A percentile compares a stretch with the other conserved stretches of the same genome.
These are phyloP conservation scores for Aphaenogaster ashmeadi DNA, from an alignment of 1,140 invertebrate genomes.

Conservation along the genomic window DNA sequence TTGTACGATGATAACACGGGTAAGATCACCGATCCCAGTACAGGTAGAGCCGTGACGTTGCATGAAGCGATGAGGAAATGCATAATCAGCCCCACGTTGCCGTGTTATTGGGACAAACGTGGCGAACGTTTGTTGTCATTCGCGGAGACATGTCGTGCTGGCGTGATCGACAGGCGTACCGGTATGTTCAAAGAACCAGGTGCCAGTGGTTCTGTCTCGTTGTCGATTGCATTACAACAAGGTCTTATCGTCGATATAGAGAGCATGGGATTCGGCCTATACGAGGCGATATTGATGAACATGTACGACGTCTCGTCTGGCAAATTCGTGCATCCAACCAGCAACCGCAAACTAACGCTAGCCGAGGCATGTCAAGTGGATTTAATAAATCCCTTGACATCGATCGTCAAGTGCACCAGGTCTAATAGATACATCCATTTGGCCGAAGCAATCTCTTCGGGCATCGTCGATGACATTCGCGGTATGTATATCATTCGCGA, in stretches of 20 bases:
- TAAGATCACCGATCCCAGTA: slow-evolving; percentile 93
- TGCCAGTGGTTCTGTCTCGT: slow-evolving; percentile 89
- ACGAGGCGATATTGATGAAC: slow-evolving; percentile 94
- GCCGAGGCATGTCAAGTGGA: slow-evolving; percentile 93
- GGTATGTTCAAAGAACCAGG: slow-evolving; percentile 93
- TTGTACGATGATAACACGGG: slow-evolving; percentile 93
- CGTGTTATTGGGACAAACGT: slow-evolving; percentile 93
- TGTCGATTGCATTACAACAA: slow-evolving; percentile 91
- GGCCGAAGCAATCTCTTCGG: slow-evolving; percentile 91
- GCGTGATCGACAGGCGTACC: slow-evolving; percentile 93
- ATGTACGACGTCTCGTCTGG: slow-evolving; percentile 92
- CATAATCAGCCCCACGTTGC: slow-evolving; percentile 92
- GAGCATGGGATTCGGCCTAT: slow-evolving; percentile 92
- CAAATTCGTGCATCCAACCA: slow-evolving; percentile 94
- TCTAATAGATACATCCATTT: slow-evolving; percentile 92
- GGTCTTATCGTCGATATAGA: slow-evolving; percentile 95
- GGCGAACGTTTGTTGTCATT: slow-evolving; percentile 91
- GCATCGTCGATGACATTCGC: slow-evolving; percentile 91
- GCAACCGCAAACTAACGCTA: slow-evolving; percentile 92
- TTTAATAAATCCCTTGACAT: slow-evolving; percentile 93
- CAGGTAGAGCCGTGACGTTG: slow-evolving; percentile 92
- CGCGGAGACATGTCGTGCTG: slow-evolving; percentile 92
- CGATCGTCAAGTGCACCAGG: slow-evolving; percentile 92
- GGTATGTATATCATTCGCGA: slow-evolving; percentile 88
- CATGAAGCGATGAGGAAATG: slow-evolving; percentile 94